phyloP scores from a whole-genome alignment of 2,797 vertebrate genomes.

The Halcyon chelicuti region DNA sequence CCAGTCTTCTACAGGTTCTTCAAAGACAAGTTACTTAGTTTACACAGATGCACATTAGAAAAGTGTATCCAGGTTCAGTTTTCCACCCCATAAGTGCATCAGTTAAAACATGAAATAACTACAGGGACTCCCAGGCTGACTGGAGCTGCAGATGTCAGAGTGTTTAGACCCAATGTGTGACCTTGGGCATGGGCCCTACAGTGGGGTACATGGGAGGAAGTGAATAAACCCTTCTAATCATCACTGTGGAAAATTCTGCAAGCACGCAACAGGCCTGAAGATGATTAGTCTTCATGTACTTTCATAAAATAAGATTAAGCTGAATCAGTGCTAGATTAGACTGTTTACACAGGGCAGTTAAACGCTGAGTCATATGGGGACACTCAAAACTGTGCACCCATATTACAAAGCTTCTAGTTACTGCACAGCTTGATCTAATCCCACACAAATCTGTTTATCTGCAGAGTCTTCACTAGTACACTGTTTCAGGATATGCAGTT shows the following conservation, averaged over 20 bases:
- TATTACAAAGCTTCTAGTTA: not conserved
- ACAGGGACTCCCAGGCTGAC: not conserved
- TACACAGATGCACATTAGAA: not conserved
- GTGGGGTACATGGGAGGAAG: rapidly evolving
- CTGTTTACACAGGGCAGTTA: not conserved
- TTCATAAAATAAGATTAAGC: not conserved
- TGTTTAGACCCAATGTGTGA: not conserved
- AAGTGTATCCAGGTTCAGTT: not conserved
- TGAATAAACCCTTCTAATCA: not conserved
- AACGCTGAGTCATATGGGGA: not conserved
- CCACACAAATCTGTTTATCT: not conserved
- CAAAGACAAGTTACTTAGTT: not conserved
- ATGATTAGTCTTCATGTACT: not conserved
- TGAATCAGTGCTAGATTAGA: not conserved
- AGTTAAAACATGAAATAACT: not conserved
- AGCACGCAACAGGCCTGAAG: not conserved
- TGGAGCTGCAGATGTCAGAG: not conserved
- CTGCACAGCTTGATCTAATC: not conserved
- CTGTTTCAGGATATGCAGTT: not conserved
- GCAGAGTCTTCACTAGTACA: not conserved
- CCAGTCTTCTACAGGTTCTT: not conserved
- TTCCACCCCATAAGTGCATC: not conserved
- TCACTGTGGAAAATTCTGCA: not conserved
- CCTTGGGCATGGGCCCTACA: rapidly evolving
- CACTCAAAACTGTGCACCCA: not conserved